Percentiles rank a stretch among this genome's conserved stretches.
phyloP scores from a whole-genome alignment of 2,888 invertebrate genomes.

The Caenorhabditis zanzibari region DNA sequence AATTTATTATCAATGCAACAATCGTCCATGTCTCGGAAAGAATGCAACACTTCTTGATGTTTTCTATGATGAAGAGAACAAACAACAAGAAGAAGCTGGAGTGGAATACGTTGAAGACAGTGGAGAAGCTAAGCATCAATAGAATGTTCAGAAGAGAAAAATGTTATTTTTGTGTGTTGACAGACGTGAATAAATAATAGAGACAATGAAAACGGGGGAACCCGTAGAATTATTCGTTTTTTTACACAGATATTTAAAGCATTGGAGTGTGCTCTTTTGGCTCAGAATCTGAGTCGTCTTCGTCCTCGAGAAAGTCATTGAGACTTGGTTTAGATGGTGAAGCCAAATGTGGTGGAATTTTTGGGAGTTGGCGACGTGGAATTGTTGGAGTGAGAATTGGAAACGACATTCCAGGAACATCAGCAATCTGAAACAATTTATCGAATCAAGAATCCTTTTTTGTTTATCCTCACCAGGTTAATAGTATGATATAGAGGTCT shows the following conservation, averaged over 20 bases:
- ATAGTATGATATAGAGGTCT: constrained; percentile 75
- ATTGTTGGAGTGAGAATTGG: constrained; percentile 75
- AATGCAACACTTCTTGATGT: constrained; percentile 54
- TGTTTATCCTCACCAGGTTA: constrained; percentile 65
- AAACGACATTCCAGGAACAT: constrained; percentile 73
- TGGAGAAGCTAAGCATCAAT: not conserved
- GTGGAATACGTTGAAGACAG: constrained; percentile 38
- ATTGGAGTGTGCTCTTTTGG: constrained; percentile 63
- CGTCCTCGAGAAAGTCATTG: constrained; percentile 53
- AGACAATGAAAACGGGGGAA: constrained; percentile 1
- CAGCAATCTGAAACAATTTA: constrained; percentile 56
- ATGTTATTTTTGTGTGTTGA: constrained; percentile 24
- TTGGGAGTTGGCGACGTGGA: constrained; percentile 75
- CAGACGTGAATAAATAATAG: constrained; percentile 19
- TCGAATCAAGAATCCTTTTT: no score
- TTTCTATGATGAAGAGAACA: constrained; percentile 50
- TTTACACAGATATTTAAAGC: constrained; percentile 42
- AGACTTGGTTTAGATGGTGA: constrained; percentile 68
- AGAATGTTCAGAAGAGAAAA: not conserved
- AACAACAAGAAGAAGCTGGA: constrained; percentile 27
- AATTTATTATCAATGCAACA: constrained; percentile 59
- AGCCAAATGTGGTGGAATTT: constrained; percentile 75
- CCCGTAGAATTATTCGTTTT: constrained; percentile 13
- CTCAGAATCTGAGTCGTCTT: constrained; percentile 49
- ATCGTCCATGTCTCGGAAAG: constrained; percentile 52